These are phyloP conservation scores for Torymus tubicola DNA, from an alignment of 2,888 invertebrate genomes.

Conservation along the genomic window DNA sequence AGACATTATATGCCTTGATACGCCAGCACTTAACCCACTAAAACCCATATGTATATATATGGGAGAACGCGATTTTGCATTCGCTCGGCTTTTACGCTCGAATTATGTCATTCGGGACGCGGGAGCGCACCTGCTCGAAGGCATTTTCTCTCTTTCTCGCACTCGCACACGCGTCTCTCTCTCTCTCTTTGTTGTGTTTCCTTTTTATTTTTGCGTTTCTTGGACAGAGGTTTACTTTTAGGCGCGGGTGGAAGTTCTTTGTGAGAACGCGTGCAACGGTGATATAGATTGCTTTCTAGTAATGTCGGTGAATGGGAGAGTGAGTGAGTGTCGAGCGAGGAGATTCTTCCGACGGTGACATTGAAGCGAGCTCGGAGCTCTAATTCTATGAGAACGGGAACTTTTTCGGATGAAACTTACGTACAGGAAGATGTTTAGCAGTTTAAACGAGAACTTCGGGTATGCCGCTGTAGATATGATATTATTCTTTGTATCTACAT, in stretches of 20 bases:
- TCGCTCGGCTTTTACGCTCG: background rate
- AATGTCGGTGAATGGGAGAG: background rate
- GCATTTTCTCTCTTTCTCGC: background rate
- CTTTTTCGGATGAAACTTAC: no score
- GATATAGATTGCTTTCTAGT: background rate
- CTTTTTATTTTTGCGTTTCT: slow-evolving; percentile 4
- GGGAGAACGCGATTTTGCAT: slow-evolving; percentile 32
- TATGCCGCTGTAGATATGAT: no score
- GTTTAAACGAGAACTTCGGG: no score
- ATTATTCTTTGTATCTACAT: no score
- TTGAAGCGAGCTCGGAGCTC: no score
- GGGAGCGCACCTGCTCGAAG: background rate
- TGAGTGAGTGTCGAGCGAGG: background rate
- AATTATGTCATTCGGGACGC: background rate
- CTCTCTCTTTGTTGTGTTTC: background rate
- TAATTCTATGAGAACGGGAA: no score
- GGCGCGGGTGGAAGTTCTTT: background rate
- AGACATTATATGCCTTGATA: background rate
- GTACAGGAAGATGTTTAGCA: no score
- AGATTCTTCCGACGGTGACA: no score
- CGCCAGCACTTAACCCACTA: slow-evolving; percentile 47
- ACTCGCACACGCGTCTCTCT: no score
- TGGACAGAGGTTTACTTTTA: slow-evolving; percentile 50
- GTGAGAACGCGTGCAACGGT: background rate
- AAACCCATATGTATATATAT: background rate